A percentile compares a stretch with the other conserved stretches of the same genome.
phyloP scores from a whole-genome alignment of 2,113 vertebrate species.

The Phainopepla nitens region DNA sequence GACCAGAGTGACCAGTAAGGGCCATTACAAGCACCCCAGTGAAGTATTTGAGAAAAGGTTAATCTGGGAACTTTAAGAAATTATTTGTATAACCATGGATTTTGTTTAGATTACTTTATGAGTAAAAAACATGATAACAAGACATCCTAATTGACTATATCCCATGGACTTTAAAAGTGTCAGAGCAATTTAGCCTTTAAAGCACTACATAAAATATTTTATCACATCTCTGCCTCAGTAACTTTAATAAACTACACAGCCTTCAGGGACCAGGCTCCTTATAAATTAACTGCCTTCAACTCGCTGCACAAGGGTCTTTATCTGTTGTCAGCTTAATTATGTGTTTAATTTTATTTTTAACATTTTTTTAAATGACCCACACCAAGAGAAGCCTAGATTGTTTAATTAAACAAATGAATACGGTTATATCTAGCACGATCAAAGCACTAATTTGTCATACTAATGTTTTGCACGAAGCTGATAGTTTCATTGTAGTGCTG shows the following conservation, averaged over 20 bases:
- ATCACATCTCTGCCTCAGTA: slow-evolving; percentile 82
- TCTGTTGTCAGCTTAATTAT: slow-evolving; percentile 93
- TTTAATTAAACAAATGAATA: slow-evolving; percentile 98
- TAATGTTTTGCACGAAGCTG: slow-evolving; percentile 77
- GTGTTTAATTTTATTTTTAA: slow-evolving; percentile 97
- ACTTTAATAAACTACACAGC: slow-evolving; percentile 92
- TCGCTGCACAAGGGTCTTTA: slow-evolving; percentile 86
- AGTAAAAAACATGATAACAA: slow-evolving; percentile 77
- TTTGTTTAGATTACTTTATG: slow-evolving; percentile 56
- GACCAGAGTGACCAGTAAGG: background rate
- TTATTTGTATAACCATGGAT: background rate
- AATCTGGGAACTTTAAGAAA: background rate
- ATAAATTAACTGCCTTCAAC: slow-evolving; percentile 88
- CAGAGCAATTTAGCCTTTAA: slow-evolving; percentile 79
- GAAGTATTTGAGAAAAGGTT: background rate
- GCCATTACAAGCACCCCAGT: rapidly evolving
- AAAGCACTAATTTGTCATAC: slow-evolving; percentile 85
- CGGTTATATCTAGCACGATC: slow-evolving; percentile 79
- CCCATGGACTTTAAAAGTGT: slow-evolving; percentile 76
- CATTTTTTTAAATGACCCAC: slow-evolving; percentile 89
- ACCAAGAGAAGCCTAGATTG: slow-evolving; percentile 79
- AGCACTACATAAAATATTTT: slow-evolving; percentile 89
- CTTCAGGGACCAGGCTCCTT: slow-evolving; percentile 84
- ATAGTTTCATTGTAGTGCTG: slow-evolving; percentile 75
- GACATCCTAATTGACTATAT: slow-evolving; percentile 81